These are phyloP conservation scores for Tetramorium parvispinum DNA, from an alignment of 1,140 invertebrate species.

Conservation along the genomic window DNA sequence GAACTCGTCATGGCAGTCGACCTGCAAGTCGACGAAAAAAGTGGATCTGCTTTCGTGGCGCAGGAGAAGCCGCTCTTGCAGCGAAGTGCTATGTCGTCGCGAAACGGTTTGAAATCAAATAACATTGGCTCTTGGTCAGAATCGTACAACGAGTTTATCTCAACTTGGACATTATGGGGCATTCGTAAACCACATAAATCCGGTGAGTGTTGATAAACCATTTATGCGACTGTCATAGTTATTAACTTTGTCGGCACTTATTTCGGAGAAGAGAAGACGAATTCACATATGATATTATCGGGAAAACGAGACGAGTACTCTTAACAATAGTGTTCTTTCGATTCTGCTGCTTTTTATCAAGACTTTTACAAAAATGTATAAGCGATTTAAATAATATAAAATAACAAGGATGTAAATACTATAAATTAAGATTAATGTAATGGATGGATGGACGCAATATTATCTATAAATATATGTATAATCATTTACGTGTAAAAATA, in stretches of 20 bases:
- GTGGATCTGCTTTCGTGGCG: background rate
- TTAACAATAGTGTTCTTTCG: background rate
- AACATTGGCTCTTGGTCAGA: background rate
- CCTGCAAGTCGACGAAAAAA: constrained; percentile 2
- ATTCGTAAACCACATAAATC: background rate
- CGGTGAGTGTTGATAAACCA: constrained; percentile 57
- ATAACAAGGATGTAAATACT: background rate
- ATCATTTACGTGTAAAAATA: constrained; percentile 8
- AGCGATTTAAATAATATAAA: background rate
- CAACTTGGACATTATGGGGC: constrained; percentile 47
- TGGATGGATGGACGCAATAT: background rate
- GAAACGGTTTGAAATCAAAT: constrained; percentile 1
- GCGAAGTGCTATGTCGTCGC: background rate
- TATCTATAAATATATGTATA: background rate
- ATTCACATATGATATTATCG: too few relatives aligned
- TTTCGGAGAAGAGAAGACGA: background rate
- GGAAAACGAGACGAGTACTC: background rate
- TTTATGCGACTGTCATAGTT: background rate
- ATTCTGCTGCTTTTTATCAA: background rate
- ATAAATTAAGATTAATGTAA: background rate
- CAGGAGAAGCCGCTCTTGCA: constrained; percentile 52
- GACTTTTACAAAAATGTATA: background rate
- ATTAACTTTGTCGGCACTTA: background rate
- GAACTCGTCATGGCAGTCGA: constrained; percentile 41
- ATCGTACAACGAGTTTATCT: constrained; percentile 24